phyloP scores from a whole-genome alignment of 2,797 vertebrate species.

The Girardinus metallicus region DNA sequence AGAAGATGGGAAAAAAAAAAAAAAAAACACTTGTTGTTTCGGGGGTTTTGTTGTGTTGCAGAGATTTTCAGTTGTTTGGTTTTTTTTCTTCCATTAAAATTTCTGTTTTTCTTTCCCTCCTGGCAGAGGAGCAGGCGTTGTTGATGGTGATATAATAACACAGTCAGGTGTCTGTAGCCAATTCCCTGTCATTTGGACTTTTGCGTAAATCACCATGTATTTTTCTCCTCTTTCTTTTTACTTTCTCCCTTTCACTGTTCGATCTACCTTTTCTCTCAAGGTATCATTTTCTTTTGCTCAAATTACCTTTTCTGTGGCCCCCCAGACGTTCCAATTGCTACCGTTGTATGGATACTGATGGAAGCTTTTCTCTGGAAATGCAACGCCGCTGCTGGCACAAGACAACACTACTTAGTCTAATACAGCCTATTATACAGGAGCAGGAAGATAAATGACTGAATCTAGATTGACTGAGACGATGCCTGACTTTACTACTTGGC shows the following conservation, averaged over 20 bases:
- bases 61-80: constrained; percentile 67
- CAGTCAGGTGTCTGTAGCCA: constrained; percentile 80
- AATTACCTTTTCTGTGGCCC: constrained; percentile 81
- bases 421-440: constrained; percentile 66
- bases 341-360: constrained; percentile 84
- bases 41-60: constrained; percentile 63
- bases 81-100: constrained; percentile 56
- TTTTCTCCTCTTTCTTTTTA: constrained; percentile 67
- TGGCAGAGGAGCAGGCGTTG: constrained; percentile 66
- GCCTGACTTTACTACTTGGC: constrained; percentile 51
- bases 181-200: constrained; percentile 83
- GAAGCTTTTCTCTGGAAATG: constrained; percentile 75
- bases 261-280: constrained; percentile 58
- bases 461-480: constrained; percentile 46
- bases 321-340: constrained; percentile 76
- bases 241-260: constrained; percentile 68
- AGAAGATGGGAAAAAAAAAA: constrained; percentile 45
- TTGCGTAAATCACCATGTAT: constrained; percentile 83
- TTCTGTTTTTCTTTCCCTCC: constrained; percentile 49
- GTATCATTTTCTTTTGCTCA: constrained; percentile 84
- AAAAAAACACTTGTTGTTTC: constrained; percentile 39
- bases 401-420: constrained; percentile 75
- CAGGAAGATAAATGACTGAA: constrained; percentile 55
- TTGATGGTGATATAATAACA: constrained; percentile 86
- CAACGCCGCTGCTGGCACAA: constrained; percentile 64